Evolutionary conservation across 2,113 vertebrate genomes (phyloP).

Genomic region (Nothoprocta pentlandii): DNA sequence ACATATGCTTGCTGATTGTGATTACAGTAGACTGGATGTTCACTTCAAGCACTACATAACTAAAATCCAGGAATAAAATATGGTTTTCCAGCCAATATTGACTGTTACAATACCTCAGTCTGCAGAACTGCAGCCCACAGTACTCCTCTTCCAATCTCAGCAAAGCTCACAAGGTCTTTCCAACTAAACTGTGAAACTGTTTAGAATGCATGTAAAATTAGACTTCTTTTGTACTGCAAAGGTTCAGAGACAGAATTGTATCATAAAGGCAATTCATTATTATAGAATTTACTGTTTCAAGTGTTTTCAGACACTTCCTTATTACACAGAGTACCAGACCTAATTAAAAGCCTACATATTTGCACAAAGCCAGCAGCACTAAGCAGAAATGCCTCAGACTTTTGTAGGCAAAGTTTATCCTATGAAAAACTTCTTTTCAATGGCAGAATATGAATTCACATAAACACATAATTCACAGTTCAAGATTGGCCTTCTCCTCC

Average conservation of each 20-base stretch:
- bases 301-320: slow-evolving; percentile 52
- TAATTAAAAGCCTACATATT: slow-evolving; percentile 52
- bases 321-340: neutral
- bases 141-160: neutral
- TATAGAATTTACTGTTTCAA: slow-evolving; percentile 60
- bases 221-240: neutral
- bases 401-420: slow-evolving; percentile 9
- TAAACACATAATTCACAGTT: slow-evolving; percentile 23
- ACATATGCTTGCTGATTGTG: slow-evolving; percentile 42
- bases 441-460: slow-evolving; percentile 18
- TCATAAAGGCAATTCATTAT: slow-evolving; percentile 52
- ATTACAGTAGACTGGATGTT: slow-evolving; percentile 2
- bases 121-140: neutral
- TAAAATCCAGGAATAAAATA: slow-evolving; percentile 8
- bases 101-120: neutral
- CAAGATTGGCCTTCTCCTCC: slow-evolving; percentile 35
- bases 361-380: neutral
- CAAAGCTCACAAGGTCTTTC: neutral
- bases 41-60: slow-evolving; percentile 7
- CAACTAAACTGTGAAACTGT: slow-evolving; percentile 54
- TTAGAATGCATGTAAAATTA: slow-evolving; percentile 33
- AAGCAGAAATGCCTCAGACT: neutral
- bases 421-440: slow-evolving; percentile 37
- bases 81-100: slow-evolving; percentile 20
- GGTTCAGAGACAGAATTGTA: neutral